phyloP scores from a whole-genome alignment of 2,888 invertebrate species.

The Rotaria sp. region DNA sequence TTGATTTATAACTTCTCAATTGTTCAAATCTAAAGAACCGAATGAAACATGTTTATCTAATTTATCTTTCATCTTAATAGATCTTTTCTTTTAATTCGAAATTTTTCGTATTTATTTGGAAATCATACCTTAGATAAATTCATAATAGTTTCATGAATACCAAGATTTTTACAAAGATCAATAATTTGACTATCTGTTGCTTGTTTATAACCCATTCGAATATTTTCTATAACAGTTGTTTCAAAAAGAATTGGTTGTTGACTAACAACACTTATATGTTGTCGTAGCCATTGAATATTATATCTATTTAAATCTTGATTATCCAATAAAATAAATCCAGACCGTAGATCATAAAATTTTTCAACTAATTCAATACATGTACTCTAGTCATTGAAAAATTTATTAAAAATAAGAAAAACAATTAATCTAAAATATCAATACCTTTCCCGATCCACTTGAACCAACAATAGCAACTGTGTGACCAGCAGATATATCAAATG shows the following conservation, averaged over 20 bases:
- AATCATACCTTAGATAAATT: slow-evolving; percentile 24
- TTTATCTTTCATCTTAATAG: too few relatives aligned
- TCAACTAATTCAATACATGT: slow-evolving; percentile 31
- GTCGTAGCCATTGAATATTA: slow-evolving; percentile 57
- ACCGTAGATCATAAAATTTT: slow-evolving; percentile 31
- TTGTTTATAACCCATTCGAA: slow-evolving; percentile 55
- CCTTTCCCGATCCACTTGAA: slow-evolving; percentile 32
- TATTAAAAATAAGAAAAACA: slow-evolving; percentile 7
- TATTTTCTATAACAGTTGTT: slow-evolving; percentile 59
- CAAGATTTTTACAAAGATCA: slow-evolving; percentile 53
- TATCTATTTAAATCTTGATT: slow-evolving; percentile 55
- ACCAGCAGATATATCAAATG: slow-evolving; percentile 48
- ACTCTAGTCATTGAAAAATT: too few relatives aligned
- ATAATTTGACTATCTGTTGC: slow-evolving; percentile 50
- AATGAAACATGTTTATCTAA: too few relatives aligned
- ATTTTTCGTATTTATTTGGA: too few relatives aligned
- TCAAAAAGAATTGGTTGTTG: slow-evolving; percentile 64
- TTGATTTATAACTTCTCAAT: too few relatives aligned
- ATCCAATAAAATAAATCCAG: slow-evolving; percentile 53
- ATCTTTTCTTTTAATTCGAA: too few relatives aligned
- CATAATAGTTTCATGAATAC: slow-evolving; percentile 55
- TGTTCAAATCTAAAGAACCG: too few relatives aligned
- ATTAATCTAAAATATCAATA: neutral
- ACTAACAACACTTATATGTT: slow-evolving; percentile 53
- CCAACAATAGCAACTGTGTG: slow-evolving; percentile 35